These are phyloP conservation scores for Lepus americanus DNA, from an alignment of 2,113 vertebrate species.

Conservation along the genomic window DNA sequence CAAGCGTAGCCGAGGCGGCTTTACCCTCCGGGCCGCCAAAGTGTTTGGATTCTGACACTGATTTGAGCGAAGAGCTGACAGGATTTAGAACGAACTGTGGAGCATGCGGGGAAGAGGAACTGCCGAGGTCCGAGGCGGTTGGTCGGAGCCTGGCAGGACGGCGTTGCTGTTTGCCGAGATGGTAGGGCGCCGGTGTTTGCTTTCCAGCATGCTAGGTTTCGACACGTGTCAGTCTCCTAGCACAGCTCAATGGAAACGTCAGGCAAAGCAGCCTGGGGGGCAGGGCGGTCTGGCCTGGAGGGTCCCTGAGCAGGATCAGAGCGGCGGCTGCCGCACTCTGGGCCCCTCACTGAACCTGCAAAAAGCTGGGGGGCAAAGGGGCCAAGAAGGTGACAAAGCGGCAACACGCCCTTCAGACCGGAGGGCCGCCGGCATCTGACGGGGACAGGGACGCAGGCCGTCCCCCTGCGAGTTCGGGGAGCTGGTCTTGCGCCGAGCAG, in stretches of 20 bases:
- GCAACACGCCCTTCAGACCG: background rate
- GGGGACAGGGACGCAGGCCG: background rate
- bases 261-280: background rate
- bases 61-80: background rate
- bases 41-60: background rate
- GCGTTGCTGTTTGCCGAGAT: background rate
- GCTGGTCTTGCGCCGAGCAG: background rate
- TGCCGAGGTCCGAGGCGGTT: background rate
- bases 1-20: too few species aligned
- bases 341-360: background rate
- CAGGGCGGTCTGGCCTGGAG: background rate
- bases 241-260: background rate
- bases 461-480: background rate
- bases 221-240: background rate
- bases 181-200: background rate
- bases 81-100: background rate
- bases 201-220: background rate
- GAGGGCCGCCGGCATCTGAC: background rate
- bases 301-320: background rate
- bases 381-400: slow-evolving; percentile 6
- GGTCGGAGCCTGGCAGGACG: background rate
- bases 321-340: background rate
- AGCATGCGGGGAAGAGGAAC: background rate
- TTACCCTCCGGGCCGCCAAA: too few species aligned
- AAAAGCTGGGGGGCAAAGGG: background rate